A percentile compares a stretch with the other conserved stretches of the same genome.
phyloP scores from a whole-genome alignment of 1,140 invertebrate genomes.

The Papilio helenus region DNA sequence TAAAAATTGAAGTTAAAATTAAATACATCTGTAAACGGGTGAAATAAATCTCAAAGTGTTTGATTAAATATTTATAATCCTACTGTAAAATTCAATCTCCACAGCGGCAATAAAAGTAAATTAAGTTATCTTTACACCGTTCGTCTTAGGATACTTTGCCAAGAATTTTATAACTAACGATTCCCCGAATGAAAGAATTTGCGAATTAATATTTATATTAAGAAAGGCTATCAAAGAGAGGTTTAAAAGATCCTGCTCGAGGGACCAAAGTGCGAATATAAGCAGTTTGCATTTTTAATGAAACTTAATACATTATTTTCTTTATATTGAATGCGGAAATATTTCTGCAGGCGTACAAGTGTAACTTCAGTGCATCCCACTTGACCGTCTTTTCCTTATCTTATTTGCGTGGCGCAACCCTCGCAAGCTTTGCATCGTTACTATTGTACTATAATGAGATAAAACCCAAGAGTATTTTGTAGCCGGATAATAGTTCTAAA shows the following conservation, averaged over 20 bases:
- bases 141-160: conserved; percentile 45
- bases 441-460: conserved; percentile 10
- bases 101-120: conserved; percentile 29
- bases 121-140: conserved; percentile 18
- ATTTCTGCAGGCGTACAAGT: conserved; percentile 35
- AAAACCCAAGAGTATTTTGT: conserved; percentile 20
- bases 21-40: not conserved
- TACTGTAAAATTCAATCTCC: conserved; percentile 29
- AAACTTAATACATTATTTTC: conserved; percentile 27
- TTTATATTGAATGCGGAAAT: conserved; percentile 26
- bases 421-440: conserved; percentile 37
- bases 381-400: conserved; percentile 45
- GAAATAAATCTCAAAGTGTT: not conserved
- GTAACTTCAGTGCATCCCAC: conserved; percentile 41
- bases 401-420: conserved; percentile 41
- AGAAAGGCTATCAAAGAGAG: conserved; percentile 59
- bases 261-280: conserved; percentile 38
- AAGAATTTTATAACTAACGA: conserved; percentile 56
- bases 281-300: conserved; percentile 39
- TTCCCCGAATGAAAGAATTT: conserved; percentile 50
- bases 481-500: not conserved
- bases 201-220: conserved; percentile 62
- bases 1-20: not conserved
- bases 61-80: conserved; percentile 6
- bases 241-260: conserved; percentile 53